Evolutionary conservation across 2,888 invertebrate species (phyloP), one percentile per base, ranked within the genome.

Genomic region (Xestia rhomboidea): DNA sequence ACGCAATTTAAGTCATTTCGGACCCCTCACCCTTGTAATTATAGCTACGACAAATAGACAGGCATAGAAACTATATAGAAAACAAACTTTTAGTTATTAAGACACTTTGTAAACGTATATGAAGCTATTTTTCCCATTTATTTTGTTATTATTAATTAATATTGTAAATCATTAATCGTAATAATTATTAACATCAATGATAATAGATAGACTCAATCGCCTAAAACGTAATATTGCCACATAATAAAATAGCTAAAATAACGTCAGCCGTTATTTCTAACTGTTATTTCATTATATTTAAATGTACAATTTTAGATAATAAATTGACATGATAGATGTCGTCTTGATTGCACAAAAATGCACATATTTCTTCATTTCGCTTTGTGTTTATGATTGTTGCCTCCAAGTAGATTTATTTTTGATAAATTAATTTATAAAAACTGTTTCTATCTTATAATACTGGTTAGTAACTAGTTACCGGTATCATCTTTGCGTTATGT

Each of bases 11-110:
- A 90, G 83, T 86, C 87, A 85, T 88, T 85, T 82, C 85, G 88
- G 83, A 90, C 89, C 91, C 91, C 90, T 84, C 73, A 89, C 82
- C 90, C 87, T 89, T 93, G 94, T 94, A 92, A 92, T 90, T 91
- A 92, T 91, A 94, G 91, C 89, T 92, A 88, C 64, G 73, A 87
- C 83, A 88, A 87, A 88, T 86, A 86, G 80, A 86, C 89, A 88
- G 85, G 89, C 90, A 89, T 90, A 90, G 83, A 82, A 86, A 84
- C 76, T 86, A 83, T 83, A 85, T 84, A 88, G 83, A 87, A 87
- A 88, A 87, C 86, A 85, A 85, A 85, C 79, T 74, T 82, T 85
- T 89, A 86, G 82, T 86, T 87, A 67, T 30, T 89, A 90, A 87
- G 85, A 87, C 87, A 89, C 88, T 84, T 88, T 87, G 80, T 88